Percentiles rank a stretch among this genome's conserved stretches.
Conservation (phyloP, 2,888 invertebrate species). For the Ariolimax columbianus region DNA sequence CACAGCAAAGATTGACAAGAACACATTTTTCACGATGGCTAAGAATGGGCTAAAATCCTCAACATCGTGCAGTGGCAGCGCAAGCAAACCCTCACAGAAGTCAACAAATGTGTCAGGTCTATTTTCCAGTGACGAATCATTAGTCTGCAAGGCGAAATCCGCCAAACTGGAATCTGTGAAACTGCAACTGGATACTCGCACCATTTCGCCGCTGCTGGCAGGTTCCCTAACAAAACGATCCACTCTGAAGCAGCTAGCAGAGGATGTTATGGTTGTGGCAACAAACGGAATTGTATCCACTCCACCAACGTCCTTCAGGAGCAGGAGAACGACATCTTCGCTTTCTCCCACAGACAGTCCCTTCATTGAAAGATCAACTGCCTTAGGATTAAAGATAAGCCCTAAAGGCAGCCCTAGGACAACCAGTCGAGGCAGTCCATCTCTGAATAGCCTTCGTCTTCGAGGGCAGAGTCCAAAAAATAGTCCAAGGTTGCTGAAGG, state of each 20-base stretch:
- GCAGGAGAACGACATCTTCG: background rate
- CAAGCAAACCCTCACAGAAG: background rate
- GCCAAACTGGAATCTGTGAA: conserved; percentile 1
- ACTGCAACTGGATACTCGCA: background rate
- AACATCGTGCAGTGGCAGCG: background rate
- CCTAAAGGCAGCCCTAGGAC: conserved; percentile 33
- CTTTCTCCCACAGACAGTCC: conserved; percentile 36
- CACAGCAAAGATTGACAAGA: too few species aligned
- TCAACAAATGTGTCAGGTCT: background rate
- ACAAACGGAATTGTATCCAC: conserved; percentile 46
- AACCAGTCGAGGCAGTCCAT: conserved; percentile 34
- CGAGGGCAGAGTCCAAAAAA: conserved; percentile 32
- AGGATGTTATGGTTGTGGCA: conserved; percentile 44
- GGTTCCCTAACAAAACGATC: background rate
- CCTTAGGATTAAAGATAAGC: conserved; percentile 13
- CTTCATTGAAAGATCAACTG: background rate
- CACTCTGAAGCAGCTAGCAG: conserved; percentile 37
- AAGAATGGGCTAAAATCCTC: conserved; percentile 13
- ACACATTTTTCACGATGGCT: background rate
- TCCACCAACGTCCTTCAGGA: conserved; percentile 27
- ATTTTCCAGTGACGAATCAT: conserved; percentile 24
- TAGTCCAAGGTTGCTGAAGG: conserved; percentile 41
- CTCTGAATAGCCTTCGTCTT: conserved; percentile 34
- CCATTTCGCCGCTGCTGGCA: background rate
- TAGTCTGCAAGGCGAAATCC: conserved; percentile 2